Conservation (phyloP, 2,113 vertebrate genomes). For the Platycercus adscitus region DNA sequence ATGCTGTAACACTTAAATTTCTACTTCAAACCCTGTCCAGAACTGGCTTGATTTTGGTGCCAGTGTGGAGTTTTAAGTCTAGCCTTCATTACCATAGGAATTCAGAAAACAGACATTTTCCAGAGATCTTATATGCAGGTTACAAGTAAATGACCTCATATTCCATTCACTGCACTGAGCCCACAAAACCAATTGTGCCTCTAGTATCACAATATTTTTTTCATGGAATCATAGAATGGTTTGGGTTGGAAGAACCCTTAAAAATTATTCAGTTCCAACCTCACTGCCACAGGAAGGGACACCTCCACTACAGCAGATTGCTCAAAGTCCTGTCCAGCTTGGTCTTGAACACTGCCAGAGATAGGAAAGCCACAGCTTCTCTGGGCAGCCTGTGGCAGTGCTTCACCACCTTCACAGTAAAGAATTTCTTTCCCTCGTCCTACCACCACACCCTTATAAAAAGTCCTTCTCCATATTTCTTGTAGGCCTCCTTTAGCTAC, state of each 20-base stretch:
- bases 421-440: not conserved
- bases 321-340: not conserved
- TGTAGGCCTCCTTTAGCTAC: not conserved
- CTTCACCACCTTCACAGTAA: not conserved
- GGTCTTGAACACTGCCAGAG: not conserved
- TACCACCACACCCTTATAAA: not conserved
- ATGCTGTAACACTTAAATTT: not conserved
- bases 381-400: not conserved
- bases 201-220: not conserved
- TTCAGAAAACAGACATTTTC: not conserved
- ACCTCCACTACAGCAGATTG: not conserved
- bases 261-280: not conserved
- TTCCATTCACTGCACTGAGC: not conserved
- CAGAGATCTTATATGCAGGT: not conserved
- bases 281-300: not conserved
- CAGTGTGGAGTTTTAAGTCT: not conserved
- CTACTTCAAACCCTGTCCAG: not conserved
- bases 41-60: not conserved
- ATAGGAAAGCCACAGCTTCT: not conserved
- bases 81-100: not conserved
- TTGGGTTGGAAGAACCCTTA: not conserved
- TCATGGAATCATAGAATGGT: not conserved
- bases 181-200: not conserved
- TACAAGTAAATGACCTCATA: not conserved
- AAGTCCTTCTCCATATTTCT: not conserved